These are phyloP conservation scores for Dendroctonus ponderosae DNA, from an alignment of 1,140 invertebrate genomes.

Conservation along the genomic window DNA sequence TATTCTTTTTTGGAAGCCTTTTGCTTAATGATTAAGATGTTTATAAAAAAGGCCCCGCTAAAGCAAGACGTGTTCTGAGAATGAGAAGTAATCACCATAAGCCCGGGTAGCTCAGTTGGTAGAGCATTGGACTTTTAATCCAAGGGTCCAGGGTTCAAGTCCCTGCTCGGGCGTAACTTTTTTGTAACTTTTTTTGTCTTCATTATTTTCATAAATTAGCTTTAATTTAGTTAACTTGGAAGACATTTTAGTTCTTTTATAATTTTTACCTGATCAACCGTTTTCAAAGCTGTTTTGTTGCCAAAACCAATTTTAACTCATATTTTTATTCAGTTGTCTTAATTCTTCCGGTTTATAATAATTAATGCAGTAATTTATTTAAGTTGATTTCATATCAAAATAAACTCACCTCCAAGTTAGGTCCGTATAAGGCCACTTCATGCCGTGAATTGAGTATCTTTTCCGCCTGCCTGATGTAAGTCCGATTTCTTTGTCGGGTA, in stretches of 20 bases:
- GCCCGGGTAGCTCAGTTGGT: slow-evolving; percentile 78
- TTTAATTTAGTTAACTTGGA: no score
- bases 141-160: slow-evolving; percentile 77
- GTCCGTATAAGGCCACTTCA: slow-evolving; percentile 81
- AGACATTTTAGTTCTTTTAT: not conserved
- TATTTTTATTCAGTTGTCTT: no score
- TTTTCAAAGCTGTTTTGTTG: not conserved
- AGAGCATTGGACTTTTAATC: slow-evolving; percentile 78
- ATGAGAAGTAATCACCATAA: slow-evolving; percentile 3
- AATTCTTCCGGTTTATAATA: no score
- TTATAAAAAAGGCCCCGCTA: no score
- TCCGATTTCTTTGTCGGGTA: slow-evolving; percentile 63
- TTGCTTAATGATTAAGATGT: no score
- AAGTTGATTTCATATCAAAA: not conserved
- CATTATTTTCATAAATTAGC: not conserved
- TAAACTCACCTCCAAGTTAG: slow-evolving; percentile 86
- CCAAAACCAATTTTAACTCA: no score
- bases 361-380: not conserved
- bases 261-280: not conserved
- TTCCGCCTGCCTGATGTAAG: slow-evolving; percentile 57
- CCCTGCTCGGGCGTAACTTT: slow-evolving; percentile 67
- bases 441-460: slow-evolving; percentile 79
- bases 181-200: no score
- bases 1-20: no score
- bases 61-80: not conserved